A percentile compares a stretch with the other conserved stretches of the same genome.
These are phyloP conservation scores for Synchiropus splendidus DNA, from an alignment of 2,113 vertebrate species.

Conservation along the genomic window DNA sequence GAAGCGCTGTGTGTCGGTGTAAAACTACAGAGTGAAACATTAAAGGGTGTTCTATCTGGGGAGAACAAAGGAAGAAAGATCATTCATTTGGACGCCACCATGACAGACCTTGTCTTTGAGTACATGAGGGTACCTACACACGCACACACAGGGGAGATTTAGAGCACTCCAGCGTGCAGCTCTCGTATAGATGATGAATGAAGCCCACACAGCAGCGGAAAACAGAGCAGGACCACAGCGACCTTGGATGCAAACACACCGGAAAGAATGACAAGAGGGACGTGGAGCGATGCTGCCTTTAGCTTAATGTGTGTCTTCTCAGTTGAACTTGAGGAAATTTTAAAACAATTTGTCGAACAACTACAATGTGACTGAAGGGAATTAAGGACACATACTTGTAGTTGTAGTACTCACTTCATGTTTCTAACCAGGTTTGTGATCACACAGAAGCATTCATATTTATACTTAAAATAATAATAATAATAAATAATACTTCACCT, in stretches of 20 bases:
- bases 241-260: conserved; percentile 54
- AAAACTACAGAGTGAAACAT: conserved; percentile 14
- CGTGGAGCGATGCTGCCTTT: conserved; percentile 13
- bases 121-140: conserved; percentile 3
- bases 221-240: conserved; percentile 42
- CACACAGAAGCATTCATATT: too few relatives aligned
- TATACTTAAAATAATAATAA: too few relatives aligned
- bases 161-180: conserved; percentile 36
- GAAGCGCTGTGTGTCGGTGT: neutral
- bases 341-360: too few relatives aligned
- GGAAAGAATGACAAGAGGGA: conserved; percentile 11
- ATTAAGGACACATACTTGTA: too few relatives aligned
- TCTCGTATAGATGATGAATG: conserved; percentile 60
- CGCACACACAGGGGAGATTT: conserved; percentile 34
- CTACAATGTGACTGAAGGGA: too few relatives aligned
- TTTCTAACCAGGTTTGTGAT: too few relatives aligned
- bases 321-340: too few relatives aligned
- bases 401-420: too few relatives aligned
- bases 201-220: conserved; percentile 52
- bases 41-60: conserved; percentile 9
- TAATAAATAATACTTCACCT: too few relatives aligned
- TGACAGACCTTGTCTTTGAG: conserved; percentile 9
- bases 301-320: conserved; percentile 17
- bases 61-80: conserved; percentile 10
- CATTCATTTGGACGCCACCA: conserved; percentile 19